Base-by-base conservation (phyloP, 2,888 invertebrate genomes). In the Eurytoma adleriae region DNA sequence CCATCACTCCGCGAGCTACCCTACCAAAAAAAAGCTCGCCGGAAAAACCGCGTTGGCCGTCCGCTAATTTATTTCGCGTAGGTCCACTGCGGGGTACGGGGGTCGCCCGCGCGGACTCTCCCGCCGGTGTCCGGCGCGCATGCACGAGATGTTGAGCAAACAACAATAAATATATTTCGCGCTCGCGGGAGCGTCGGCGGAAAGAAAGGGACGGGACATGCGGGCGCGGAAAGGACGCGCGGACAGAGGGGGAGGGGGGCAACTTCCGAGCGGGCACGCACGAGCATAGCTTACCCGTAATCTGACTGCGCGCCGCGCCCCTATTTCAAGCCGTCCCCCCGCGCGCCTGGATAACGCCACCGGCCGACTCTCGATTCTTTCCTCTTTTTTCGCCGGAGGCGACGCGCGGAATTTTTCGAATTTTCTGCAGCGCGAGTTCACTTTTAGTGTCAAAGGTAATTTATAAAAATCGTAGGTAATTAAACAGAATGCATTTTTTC, bases 141-240 rank as follows among this genome's bases (percentile, higher is more conserved):
- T 84, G 84, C 83, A 87, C 87, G 86, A 87, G 87, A 87, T 87
- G 89, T 86, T 87, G 89, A 87, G 89, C 90, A 90, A 90, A 90
- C 90, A 90, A 90, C 90, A 90, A 90, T 90, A 90, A 90, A 90
- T 90, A 90, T 90, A 90, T 90, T 90, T 90, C 87, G 88, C 87
- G 87, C 85, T 85, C 84, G 76, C 64, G 27, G 54, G 68, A 16
- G 64, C 71, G 50, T 61, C 59, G 69, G 50, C 59, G 76, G 72
- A 70, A 61, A 67, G 70, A 56, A 67, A 79, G 79, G 48, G 80
- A 48, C n/a, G 40, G 14, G 72, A 20, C 50, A 67, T 61, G 78
- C 67, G 73, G 62, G 73, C 27, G 20, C 48, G 50, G 62, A 62
- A 62, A 54, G 30, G 30, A 30, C 18, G 48, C n/a, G 70, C 59